Conservation (phyloP, 1,140 invertebrate species). For the Parasteatoda tepidariorum region DNA sequence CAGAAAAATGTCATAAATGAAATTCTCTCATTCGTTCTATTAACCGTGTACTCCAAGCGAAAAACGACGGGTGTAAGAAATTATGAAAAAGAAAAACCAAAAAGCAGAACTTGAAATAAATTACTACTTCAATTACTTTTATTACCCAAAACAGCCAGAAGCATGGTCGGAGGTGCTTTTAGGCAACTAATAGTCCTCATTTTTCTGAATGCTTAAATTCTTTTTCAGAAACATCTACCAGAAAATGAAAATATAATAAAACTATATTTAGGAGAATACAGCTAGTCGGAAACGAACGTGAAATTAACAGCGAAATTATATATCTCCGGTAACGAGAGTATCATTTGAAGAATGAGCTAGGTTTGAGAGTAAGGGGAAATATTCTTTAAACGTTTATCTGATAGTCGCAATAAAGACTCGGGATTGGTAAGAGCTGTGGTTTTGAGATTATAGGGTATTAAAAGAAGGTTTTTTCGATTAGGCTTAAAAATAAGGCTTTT, state of each 20-base stretch:
- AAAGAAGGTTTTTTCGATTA: too few relatives aligned
- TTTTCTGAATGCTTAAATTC: too few relatives aligned
- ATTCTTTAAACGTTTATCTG: background rate
- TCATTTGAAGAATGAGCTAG: conserved; percentile 5
- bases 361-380: too few relatives aligned
- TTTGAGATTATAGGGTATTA: too few relatives aligned
- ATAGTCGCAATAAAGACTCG: too few relatives aligned
- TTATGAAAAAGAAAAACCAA: too few relatives aligned
- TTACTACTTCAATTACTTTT: conserved; percentile 31
- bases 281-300: background rate
- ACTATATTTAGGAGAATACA: background rate
- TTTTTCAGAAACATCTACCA: background rate
- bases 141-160: conserved; percentile 14
- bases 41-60: too few relatives aligned
- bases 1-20: too few relatives aligned
- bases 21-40: too few relatives aligned
- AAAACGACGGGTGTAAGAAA: too few relatives aligned
- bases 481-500: too few relatives aligned
- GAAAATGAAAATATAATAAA: background rate
- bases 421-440: too few relatives aligned
- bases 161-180: background rate
- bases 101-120: background rate
- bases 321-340: background rate
- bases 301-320: conserved; percentile 12
- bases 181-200: background rate